Conservation (phyloP, 2,113 vertebrate genomes). For the Oncorhynchus nerka region DNA sequence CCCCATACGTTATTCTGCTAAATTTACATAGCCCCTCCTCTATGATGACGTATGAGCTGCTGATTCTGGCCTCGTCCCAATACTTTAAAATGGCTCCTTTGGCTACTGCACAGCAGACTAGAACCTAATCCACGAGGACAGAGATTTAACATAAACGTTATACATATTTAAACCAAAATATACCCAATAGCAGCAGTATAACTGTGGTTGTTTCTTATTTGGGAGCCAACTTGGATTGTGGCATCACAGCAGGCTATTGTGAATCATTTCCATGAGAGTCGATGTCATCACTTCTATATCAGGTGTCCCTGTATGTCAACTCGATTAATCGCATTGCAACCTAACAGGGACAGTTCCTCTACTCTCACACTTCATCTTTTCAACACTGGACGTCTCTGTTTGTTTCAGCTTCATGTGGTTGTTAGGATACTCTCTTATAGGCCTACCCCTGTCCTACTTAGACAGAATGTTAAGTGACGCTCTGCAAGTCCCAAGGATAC, state of each 20-base stretch:
- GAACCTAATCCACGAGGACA: too few relatives aligned
- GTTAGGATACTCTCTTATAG: conserved; percentile 43
- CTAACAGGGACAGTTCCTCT: not conserved
- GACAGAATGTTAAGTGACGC: conserved; percentile 61
- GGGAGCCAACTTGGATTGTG: not conserved
- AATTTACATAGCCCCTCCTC: conserved; percentile 31
- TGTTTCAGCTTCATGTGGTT: conserved; percentile 35
- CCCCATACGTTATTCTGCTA: not conserved
- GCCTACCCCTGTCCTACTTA: conserved; percentile 7
- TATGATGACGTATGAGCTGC: conserved; percentile 12
- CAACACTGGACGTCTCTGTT: conserved; percentile 6
- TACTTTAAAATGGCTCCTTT: too few relatives aligned
- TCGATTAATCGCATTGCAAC: not conserved
- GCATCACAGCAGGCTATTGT: not conserved
- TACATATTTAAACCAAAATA: too few relatives aligned
- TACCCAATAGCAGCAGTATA: too few relatives aligned
- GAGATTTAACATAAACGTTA: too few relatives aligned
- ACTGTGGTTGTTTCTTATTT: not conserved
- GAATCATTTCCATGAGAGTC: not conserved
- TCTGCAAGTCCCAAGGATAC: conserved; percentile 31
- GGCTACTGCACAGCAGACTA: too few relatives aligned
- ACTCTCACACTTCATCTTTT: not conserved
- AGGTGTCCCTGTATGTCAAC: conserved; percentile 32
- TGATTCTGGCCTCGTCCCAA: too few relatives aligned
- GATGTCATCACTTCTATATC: not conserved